Evolutionary conservation across 2,888 invertebrate species (phyloP), one percentile per base, ranked within the genome.

Genomic region (Carpatolechia fugitivella): DNA sequence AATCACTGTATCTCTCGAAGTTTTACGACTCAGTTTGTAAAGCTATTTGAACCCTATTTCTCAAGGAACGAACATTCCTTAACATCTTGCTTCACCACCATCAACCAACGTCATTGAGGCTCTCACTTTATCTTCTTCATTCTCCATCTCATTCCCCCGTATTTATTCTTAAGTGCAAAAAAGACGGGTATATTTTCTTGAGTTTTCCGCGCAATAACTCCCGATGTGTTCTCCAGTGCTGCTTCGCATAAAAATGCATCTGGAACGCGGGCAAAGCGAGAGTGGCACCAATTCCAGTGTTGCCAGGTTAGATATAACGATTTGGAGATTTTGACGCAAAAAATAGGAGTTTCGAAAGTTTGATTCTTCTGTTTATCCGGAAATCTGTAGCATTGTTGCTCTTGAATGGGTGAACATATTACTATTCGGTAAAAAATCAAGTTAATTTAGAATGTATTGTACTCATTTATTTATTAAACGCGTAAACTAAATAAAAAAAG

Each of bases 131-230:
- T 51, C 38, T 51, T 36, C 51, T 36, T 51, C 38, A 18, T 18
- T 20, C 20, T 44, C 38, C 36, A 20, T 51, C 51, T 18, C 35
- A 38, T 38, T 36, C 33, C n/a, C 8, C 8, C 11, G 18, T 11
- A 18, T 41, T 41, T 41, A 18, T 41, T 41, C 40, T 11, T 18
- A 20, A 30, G 38, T 24, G 36, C 38, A 55, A 62, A 41, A 53
- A 50, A 53, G 64, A 58, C 50, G 51, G 58, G 56, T 52, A 44
- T 54, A 41, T 47, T 62, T 63, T 54, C 3, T 7, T n/a, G 7
- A 35, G 60, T 66, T 68, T 65, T 60, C 59, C 68, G 61, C 60
- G 56, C 61, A 59, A 64, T 66, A 66, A 63, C 56, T 65, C 63
- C 56, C 47, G 36, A 41, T 59, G 59, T 46, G 59, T 46, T 30